Evolutionary conservation across 2,113 vertebrate species (phyloP), one percentile per base, ranked within the genome.

Genomic region (Corydoras sp.): DNA sequence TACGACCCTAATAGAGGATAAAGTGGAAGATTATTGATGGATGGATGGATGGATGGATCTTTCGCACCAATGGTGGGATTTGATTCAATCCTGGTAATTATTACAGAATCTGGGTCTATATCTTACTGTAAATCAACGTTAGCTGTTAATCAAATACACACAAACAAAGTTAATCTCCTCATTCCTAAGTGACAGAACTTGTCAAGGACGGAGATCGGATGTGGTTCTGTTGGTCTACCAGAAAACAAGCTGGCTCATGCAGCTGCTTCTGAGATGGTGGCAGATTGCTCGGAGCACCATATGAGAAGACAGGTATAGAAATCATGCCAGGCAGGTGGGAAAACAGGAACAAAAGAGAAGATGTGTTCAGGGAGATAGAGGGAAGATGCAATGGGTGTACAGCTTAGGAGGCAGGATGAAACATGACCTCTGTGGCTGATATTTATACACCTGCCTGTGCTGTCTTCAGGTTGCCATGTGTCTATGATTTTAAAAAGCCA

Each of bases 321-420:
- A 68, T 35, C 71, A 49, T 68, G 60, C 58, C 58, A 68, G 72
- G 50, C 84, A 85, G 83, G 78, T 85, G 81, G 76, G 75, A 72
- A 80, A 18, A 68, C 31, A 67, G 78, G 79, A 82, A 85, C 77
- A 86, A 86, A 83, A 74, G 62, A 72, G 76, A 76, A 77, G 29
- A 29, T 24, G 71, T 32, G 29, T 56, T 29, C 32, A 72, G 14
- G 66, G 73, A 72, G 53, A 64, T 30, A 68, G 5, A 48, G 64
- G 49, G 58, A 76, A 73, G 54, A 54, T 62, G 29, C n/a, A 62
- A 10, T 32, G 65, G 66, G 49, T 54, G 49, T 55, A 50, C 14
- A 58, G 54, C 72, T 72, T 62, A 51, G 63, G 69, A 51, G 58
- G 60, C 76, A 74, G 64, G 76, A 58, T 75, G 80, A 80, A n/a